Conservation (phyloP, 2,797 vertebrate genomes). For the Hybognathus amarus region DNA sequence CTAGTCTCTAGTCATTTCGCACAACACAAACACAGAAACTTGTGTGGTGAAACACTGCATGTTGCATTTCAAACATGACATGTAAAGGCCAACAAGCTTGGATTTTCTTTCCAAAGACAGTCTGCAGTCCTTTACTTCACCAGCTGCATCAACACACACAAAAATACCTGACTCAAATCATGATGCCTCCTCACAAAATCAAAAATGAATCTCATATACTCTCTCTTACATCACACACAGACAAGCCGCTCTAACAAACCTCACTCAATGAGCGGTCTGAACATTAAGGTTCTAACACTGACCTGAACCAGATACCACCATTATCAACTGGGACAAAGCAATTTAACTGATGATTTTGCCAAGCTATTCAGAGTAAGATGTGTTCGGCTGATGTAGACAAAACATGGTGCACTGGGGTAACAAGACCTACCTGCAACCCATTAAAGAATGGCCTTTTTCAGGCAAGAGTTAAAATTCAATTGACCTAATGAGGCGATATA, state of each 20-base stretch:
- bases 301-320: not conserved
- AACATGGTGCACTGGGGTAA: not conserved
- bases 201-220: not conserved
- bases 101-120: conserved; percentile 29
- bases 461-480: not conserved
- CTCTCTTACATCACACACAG: not conserved
- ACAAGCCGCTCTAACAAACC: not conserved
- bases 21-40: not conserved
- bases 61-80: conserved; percentile 29
- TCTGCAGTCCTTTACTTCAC: conserved; percentile 30
- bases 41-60: too few species aligned
- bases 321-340: conserved; percentile 6
- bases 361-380: not conserved
- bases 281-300: conserved; percentile 28
- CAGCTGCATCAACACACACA: conserved; percentile 47
- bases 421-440: conserved; percentile 27
- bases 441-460: conserved; percentile 4
- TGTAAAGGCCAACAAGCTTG: conserved; percentile 44
- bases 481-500: not conserved
- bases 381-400: conserved; percentile 21
- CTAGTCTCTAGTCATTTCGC: not conserved
- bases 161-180: not conserved
- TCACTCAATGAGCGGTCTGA: not conserved
- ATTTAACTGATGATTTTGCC: conserved; percentile 16
- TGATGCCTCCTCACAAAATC: not conserved